phyloP scores from a whole-genome alignment of 2,888 invertebrate genomes.

The Eurytoma adleriae region DNA sequence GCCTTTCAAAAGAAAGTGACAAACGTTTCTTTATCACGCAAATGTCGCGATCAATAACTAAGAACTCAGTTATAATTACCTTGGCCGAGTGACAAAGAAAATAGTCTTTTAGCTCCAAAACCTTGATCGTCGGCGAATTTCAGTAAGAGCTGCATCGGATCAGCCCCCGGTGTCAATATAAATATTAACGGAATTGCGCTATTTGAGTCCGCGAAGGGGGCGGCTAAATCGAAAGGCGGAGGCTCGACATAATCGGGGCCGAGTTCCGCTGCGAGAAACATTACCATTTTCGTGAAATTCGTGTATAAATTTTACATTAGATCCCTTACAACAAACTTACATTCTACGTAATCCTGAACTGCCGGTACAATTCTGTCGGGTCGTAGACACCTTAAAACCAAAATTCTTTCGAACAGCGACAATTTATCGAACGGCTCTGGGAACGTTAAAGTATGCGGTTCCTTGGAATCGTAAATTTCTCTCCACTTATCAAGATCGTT shows the following conservation, averaged over 20 bases:
- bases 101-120: conserved; percentile 85
- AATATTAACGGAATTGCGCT: conserved; percentile 93
- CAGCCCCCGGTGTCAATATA: conserved; percentile 94
- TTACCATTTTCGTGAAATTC: neutral
- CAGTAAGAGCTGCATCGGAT: conserved; percentile 91
- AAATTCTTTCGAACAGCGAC: conserved; percentile 84
- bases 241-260: conserved; percentile 91
- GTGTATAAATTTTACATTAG: neutral
- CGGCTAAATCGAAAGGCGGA: conserved; percentile 90
- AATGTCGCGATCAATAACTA: too few species aligned
- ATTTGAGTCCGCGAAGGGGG: conserved; percentile 91
- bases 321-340: conserved; percentile 69
- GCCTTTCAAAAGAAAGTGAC: too few species aligned
- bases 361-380: conserved; percentile 92
- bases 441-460: conserved; percentile 84
- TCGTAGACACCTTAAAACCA: conserved; percentile 88
- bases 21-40: too few species aligned
- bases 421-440: conserved; percentile 86
- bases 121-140: conserved; percentile 96
- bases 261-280: conserved; percentile 79
- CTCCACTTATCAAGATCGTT: conserved; percentile 83
- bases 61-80: conserved; percentile 71
- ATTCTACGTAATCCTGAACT: conserved; percentile 83
- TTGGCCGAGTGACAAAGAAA: conserved; percentile 92
- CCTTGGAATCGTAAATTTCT: conserved; percentile 83